These are phyloP conservation scores for Lagothrix lagotricha DNA, from an alignment of 2,797 vertebrate species.

Conservation along the genomic window DNA sequence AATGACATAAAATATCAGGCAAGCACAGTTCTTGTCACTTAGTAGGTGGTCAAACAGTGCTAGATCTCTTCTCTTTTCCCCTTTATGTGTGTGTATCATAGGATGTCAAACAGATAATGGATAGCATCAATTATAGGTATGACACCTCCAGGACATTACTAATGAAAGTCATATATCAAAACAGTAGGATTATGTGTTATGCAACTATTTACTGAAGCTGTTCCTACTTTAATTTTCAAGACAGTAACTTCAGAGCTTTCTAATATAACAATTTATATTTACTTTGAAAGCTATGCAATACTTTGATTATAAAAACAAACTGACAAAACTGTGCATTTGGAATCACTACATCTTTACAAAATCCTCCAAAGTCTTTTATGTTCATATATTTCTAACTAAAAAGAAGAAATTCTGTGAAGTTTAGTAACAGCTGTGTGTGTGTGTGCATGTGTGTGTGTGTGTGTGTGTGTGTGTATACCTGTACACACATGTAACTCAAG, in stretches of 20 bases:
- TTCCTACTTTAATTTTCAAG: constrained; percentile 57
- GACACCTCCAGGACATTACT: constrained; percentile 79
- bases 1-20: neutral
- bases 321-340: constrained; percentile 38
- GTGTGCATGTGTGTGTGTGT: neutral
- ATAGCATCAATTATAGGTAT: constrained; percentile 61
- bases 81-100: neutral
- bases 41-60: neutral
- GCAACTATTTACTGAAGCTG: neutral
- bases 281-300: constrained; percentile 66
- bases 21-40: neutral
- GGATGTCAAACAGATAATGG: neutral
- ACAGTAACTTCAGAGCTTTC: constrained; percentile 71
- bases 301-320: constrained; percentile 74
- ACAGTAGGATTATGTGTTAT: constrained; percentile 70
- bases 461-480: no score
- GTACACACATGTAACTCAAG: neutral
- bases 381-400: constrained; percentile 50
- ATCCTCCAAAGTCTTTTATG: constrained; percentile 57
- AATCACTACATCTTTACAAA: constrained; percentile 69
- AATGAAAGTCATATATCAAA: constrained; percentile 76
- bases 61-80: neutral
- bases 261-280: constrained; percentile 76
- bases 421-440: constrained; percentile 30
- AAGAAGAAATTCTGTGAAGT: constrained; percentile 56